A percentile compares a stretch with the other conserved stretches of the same genome.
Conservation (phyloP, 2,113 vertebrate species). For the Morone chrysops region DNA sequence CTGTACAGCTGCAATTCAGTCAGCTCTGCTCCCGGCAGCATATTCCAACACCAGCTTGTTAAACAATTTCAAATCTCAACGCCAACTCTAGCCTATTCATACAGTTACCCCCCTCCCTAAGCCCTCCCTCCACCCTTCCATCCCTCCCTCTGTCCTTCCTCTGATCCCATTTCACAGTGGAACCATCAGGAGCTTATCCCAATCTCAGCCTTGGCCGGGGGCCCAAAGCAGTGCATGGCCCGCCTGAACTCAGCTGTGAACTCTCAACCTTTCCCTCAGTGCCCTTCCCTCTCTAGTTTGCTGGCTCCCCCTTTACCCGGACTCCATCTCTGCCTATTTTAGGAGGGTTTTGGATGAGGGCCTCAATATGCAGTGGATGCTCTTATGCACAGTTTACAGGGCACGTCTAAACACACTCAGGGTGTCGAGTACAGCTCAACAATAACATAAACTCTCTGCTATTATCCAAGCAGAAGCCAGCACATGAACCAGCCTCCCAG, state of each 20-base stretch:
- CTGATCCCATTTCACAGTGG: constrained; percentile 79
- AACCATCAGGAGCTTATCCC: constrained; percentile 77
- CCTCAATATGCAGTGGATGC: constrained; percentile 50
- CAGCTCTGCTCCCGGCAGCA: constrained; percentile 42
- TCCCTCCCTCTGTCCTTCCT: constrained; percentile 66
- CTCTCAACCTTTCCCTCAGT: constrained; percentile 69
- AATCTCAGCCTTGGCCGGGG: constrained; percentile 71
- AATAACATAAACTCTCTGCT: constrained; percentile 66
- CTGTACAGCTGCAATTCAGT: constrained; percentile 44
- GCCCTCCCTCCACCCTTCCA: constrained; percentile 38
- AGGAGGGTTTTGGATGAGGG: constrained; percentile 50
- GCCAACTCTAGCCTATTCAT: constrained; percentile 63
- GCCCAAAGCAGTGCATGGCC: constrained; percentile 63
- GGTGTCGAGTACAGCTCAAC: constrained; percentile 58
- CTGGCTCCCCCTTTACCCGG: constrained; percentile 35
- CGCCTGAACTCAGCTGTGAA: constrained; percentile 75
- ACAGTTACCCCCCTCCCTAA: constrained; percentile 37
- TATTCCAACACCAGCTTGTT: constrained; percentile 72
- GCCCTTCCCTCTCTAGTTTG: constrained; percentile 48
- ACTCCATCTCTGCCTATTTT: constrained; percentile 65
- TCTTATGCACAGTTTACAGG: constrained; percentile 70
- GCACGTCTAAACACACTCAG: constrained; percentile 67
- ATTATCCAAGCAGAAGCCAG: constrained; percentile 51
- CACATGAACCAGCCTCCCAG: constrained; percentile 37
- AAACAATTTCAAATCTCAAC: constrained; percentile 77